Evolutionary conservation across 2,113 vertebrate genomes (phyloP).

Genomic region (Oreochromis spilurus): DNA sequence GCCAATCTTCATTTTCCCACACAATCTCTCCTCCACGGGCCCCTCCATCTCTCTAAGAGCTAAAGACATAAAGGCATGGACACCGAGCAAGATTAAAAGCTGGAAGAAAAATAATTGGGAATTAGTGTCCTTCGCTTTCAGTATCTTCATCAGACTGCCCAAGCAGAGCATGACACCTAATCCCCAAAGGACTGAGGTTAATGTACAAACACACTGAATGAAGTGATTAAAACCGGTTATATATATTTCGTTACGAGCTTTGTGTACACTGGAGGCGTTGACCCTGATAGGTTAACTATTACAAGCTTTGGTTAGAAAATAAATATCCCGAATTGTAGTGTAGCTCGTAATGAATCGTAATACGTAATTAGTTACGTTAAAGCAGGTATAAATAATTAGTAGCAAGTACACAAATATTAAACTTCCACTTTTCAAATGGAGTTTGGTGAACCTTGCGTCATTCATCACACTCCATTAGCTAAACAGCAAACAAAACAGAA

Average conservation of each 20-base stretch:
- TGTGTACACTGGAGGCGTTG: neutral
- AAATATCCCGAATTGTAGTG: neutral
- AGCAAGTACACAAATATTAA: neutral
- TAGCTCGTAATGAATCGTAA: rapidly evolving
- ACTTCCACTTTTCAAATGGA: neutral
- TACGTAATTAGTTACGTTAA: rapidly evolving
- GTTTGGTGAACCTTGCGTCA: neutral
- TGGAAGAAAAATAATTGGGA: neutral
- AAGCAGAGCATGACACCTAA: neutral
- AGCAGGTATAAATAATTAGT: rapidly evolving
- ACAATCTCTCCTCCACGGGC: neutral
- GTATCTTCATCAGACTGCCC: neutral
- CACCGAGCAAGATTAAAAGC: neutral
- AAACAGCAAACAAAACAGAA: neutral
- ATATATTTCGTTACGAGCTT: neutral
- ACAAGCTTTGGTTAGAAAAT: neutral
- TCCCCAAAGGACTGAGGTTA: slow-evolving; percentile 34
- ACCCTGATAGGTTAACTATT: too few relatives aligned
- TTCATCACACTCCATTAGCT: neutral
- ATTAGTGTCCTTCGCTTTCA: neutral
- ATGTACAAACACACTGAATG: neutral
- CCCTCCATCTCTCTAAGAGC: slow-evolving; percentile 50
- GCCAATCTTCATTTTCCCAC: slow-evolving; percentile 21
- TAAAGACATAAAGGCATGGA: neutral
- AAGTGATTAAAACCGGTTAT: rapidly evolving